Base-by-base conservation (phyloP, 1,140 invertebrate species). In the Microplitis demolitor region DNA sequence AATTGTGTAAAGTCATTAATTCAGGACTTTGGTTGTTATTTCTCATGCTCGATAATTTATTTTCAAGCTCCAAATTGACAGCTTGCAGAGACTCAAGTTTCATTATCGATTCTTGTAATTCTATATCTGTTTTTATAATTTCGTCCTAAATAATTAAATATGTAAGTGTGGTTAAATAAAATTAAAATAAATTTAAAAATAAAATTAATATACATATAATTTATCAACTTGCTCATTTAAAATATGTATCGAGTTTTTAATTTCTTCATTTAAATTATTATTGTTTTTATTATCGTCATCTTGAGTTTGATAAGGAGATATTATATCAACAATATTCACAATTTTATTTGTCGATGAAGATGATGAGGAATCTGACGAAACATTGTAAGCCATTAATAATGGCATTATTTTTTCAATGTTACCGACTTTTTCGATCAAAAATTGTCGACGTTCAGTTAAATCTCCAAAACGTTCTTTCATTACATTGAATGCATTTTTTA, bases 401-500 rank as follows among this genome's bases (percentile, higher is more conserved):
- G 84, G 84, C 3, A 87, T 78, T 4, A 81, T 82, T 35, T 80
- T 79, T 76, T 87, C 85, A 78, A 87, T 80, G 39, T 77, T 81
- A 0, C 72, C 45, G 8, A 85, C 72, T 67, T 85, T 86, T 11
- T 80, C 75, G 2, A 63, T 74, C 3, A 87, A 74, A 66, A 76
- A 67, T 1, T 72, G 79, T 9, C 77, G 77, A 11, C 77, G 83
- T 13, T 70, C 72, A 0, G 79, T 72, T 66, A 87, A 70, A 69
- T 79, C 67, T 4, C 76, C 76, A 6, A 74, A 78, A 13, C 84
- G 79, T 63, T 80, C 78, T 31, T 81, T 78, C 67, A 84, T 74
- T 16, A 76, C 79, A 6, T 61, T 69, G 0, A 79, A 73, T 3
- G 76, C 73, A 50, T 76, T 64, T 37, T 74, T 74, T 56, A 78